These are phyloP conservation scores for Drosophila orosa DNA, from an alignment of 1,140 invertebrate genomes.

Conservation along the genomic window DNA sequence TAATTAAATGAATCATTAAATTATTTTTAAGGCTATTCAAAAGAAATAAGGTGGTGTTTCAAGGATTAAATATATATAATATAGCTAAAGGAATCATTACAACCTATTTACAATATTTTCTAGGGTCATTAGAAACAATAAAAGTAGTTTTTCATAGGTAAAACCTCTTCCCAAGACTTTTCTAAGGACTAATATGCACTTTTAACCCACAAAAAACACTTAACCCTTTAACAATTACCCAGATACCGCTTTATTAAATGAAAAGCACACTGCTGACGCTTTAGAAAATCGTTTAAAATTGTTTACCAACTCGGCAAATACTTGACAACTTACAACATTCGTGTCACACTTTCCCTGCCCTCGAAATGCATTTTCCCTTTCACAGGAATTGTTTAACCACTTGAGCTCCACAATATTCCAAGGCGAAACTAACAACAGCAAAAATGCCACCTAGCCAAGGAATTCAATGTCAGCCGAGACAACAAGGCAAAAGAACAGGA, in stretches of 20 bases:
- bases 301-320: conserved; percentile 25
- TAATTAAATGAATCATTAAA: too few relatives aligned
- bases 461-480: conserved; percentile 40
- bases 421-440: conserved; percentile 22
- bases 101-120: too few relatives aligned
- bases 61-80: too few relatives aligned
- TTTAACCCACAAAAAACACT: neutral
- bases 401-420: conserved; percentile 31
- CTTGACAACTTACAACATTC: conserved; percentile 4
- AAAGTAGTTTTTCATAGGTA: neutral
- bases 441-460: conserved; percentile 43
- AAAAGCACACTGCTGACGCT: neutral
- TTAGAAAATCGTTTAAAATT: conserved; percentile 13
- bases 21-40: too few relatives aligned
- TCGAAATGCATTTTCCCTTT: conserved; percentile 27
- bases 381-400: conserved; percentile 34
- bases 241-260: neutral
- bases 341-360: conserved; percentile 23
- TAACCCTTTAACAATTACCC: neutral
- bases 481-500: conserved; percentile 9
- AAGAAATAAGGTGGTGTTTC: too few relatives aligned
- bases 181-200: neutral
- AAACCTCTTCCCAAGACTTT: neutral
- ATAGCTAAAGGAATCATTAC: too few relatives aligned
- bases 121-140: neutral